Percentiles rank a stretch among this genome's conserved stretches.
phyloP scores from a whole-genome alignment of 1,140 invertebrate genomes.

The Doryteuthis pealeii region DNA sequence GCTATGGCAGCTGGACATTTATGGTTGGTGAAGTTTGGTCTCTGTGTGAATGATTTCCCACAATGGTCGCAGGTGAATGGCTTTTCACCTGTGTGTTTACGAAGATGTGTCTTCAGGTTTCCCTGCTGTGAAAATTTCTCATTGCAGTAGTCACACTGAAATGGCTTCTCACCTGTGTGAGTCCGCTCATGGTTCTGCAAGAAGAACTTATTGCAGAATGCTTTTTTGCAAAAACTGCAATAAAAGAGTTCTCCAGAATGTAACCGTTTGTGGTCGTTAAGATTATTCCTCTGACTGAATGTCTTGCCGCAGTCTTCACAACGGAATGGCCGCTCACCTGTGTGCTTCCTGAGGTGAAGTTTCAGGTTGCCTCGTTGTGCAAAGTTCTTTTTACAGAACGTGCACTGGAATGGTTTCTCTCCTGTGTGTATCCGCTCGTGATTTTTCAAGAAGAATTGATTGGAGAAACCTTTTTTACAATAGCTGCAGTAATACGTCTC shows the following conservation, averaged over 20 bases:
- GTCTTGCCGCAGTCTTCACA: slow-evolving; percentile 25
- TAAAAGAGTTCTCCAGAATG: slow-evolving; percentile 29
- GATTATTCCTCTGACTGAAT: slow-evolving; percentile 44
- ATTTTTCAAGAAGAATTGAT: slow-evolving; percentile 32
- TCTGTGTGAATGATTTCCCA: slow-evolving; percentile 70
- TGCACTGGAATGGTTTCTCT: slow-evolving; percentile 72
- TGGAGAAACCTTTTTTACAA: slow-evolving; percentile 6
- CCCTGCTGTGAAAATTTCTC: slow-evolving; percentile 25
- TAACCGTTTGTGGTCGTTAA: slow-evolving; percentile 35
- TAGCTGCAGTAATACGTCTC: slow-evolving; percentile 11
- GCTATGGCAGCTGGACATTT: slow-evolving; percentile 41
- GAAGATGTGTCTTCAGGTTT: slow-evolving; percentile 13
- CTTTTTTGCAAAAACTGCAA: slow-evolving; percentile 23
- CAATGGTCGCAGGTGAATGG: slow-evolving; percentile 10
- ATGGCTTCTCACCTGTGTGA: slow-evolving; percentile 34
- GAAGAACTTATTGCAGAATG: slow-evolving; percentile 40
- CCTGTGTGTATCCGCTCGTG: slow-evolving; percentile 96
- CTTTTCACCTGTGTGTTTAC: slow-evolving; percentile 7
- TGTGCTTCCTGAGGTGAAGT: slow-evolving; percentile 25
- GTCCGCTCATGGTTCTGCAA: slow-evolving; percentile 35
- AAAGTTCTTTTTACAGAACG: slow-evolving; percentile 20
- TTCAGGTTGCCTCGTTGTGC: slow-evolving; percentile 22
- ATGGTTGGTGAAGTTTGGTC: slow-evolving; percentile 89
- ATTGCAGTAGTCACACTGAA: slow-evolving; percentile 28
- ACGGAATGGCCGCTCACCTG: slow-evolving; percentile 23